Conservation (phyloP, 2,113 vertebrate genomes). For the Myotis brandtii region DNA sequence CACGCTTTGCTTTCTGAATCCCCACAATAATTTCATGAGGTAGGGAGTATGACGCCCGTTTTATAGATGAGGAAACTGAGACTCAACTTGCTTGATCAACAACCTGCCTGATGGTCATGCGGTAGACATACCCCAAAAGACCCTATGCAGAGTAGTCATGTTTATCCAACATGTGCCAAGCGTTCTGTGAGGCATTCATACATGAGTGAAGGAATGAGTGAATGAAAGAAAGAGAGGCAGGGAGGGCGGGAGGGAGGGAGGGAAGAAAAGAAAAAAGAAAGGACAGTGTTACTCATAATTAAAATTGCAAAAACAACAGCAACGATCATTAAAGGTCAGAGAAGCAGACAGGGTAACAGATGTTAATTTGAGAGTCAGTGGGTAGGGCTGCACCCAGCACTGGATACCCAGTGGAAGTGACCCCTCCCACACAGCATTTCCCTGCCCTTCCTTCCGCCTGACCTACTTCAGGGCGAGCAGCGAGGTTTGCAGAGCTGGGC, state of each 20-base stretch:
- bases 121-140: fast-evolving
- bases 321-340: neutral
- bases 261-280: neutral
- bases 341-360: neutral
- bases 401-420: fast-evolving
- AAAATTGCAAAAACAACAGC: neutral
- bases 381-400: too few relatives aligned
- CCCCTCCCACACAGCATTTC: neutral
- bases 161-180: neutral
- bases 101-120: neutral
- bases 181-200: neutral
- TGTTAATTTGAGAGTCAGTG: neutral
- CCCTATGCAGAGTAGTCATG: neutral
- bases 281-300: neutral
- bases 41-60: neutral
- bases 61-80: neutral
- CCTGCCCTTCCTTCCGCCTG: neutral
- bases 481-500: neutral
- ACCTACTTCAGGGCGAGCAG: neutral
- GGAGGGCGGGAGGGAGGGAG: too few relatives aligned
- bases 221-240: neutral
- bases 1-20: neutral
- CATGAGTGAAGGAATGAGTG: neutral
- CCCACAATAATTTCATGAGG: neutral
- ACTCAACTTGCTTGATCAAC: neutral